These are phyloP conservation scores for Poeciliopsis turrubarensis DNA, from an alignment of 2,113 vertebrate species.

Conservation along the genomic window DNA sequence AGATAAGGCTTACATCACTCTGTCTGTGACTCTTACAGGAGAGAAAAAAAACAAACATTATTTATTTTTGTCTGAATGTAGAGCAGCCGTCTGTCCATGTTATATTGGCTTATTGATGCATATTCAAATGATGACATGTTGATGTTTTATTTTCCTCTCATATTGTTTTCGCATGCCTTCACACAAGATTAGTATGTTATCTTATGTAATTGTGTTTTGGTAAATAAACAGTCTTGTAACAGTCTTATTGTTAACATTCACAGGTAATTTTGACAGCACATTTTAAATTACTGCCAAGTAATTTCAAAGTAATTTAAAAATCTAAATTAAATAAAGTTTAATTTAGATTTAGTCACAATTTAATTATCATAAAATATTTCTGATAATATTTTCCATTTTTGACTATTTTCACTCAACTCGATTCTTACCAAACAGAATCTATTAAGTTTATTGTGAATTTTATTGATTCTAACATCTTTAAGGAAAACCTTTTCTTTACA, in stretches of 20 bases:
- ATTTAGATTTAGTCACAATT: neutral
- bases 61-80: neutral
- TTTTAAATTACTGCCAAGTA: neutral
- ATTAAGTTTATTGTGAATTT: neutral
- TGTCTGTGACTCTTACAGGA: constrained; percentile 12
- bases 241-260: neutral
- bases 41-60: neutral
- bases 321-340: neutral
- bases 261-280: neutral
- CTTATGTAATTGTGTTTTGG: neutral
- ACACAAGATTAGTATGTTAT: neutral
- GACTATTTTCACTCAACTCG: neutral
- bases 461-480: no score
- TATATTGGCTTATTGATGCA: neutral
- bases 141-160: neutral
- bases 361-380: neutral
- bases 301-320: no score
- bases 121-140: neutral
- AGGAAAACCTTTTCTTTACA: no score
- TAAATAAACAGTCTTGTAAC: neutral
- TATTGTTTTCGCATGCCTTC: neutral
- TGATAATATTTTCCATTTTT: neutral
- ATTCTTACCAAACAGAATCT: no score
- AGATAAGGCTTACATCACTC: constrained; percentile 14
- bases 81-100: no score